phyloP scores from a whole-genome alignment of 2,888 invertebrate genomes.

The Perizoma affinitatum region DNA sequence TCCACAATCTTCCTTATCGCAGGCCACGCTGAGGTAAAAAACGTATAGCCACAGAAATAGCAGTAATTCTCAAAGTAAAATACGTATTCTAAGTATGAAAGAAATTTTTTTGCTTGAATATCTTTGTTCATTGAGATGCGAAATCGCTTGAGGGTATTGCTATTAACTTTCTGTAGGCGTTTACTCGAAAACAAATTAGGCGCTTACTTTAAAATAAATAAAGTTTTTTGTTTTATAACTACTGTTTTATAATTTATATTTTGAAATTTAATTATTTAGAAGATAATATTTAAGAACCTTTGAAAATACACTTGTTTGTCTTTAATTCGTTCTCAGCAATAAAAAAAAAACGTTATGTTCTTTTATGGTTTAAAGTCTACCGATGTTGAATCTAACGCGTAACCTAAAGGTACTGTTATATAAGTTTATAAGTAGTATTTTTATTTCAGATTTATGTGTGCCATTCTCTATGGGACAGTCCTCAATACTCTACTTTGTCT shows the following conservation, averaged over 20 bases:
- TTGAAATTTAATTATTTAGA: neutral
- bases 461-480: slow-evolving; percentile 87
- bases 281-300: neutral
- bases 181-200: slow-evolving; percentile 21
- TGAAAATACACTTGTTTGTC: neutral
- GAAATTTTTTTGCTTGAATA: slow-evolving; percentile 36
- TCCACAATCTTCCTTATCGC: slow-evolving; percentile 84
- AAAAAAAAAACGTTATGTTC: too few species aligned
- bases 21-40: slow-evolving; percentile 85
- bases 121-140: slow-evolving; percentile 41
- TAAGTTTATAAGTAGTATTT: neutral
- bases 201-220: slow-evolving; percentile 24
- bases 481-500: slow-evolving; percentile 86
- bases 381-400: too few species aligned
- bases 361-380: too few species aligned
- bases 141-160: slow-evolving; percentile 46
- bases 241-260: neutral
- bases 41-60: slow-evolving; percentile 8
- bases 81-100: slow-evolving; percentile 39
- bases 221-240: neutral
- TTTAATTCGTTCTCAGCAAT: too few species aligned
- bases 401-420: too few species aligned
- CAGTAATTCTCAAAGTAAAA: slow-evolving; percentile 19
- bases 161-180: slow-evolving; percentile 46
- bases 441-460: slow-evolving; percentile 85